Percentiles rank a stretch among this genome's conserved stretches.
Evolutionary conservation across 2,113 vertebrate species (phyloP).

Genomic region (Turdus rufiventris): DNA sequence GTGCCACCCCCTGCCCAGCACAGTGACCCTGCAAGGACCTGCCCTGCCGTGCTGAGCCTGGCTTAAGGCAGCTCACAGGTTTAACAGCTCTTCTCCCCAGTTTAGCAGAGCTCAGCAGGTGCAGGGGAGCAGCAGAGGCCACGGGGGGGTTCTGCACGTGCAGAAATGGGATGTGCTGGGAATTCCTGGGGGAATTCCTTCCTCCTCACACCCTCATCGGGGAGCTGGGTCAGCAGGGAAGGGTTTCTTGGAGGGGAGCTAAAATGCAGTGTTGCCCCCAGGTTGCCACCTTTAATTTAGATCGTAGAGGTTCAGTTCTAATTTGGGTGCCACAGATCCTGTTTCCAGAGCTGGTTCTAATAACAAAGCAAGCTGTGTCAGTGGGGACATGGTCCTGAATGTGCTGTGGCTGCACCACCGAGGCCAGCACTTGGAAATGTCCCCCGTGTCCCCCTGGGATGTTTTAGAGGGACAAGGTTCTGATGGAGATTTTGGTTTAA

Average conservation of each 20-base stretch:
- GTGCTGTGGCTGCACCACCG: background rate
- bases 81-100: fast-evolving
- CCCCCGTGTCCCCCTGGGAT: background rate
- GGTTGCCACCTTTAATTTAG: background rate
- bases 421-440: background rate
- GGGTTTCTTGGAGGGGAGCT: background rate
- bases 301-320: background rate
- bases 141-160: fast-evolving
- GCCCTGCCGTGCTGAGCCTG: fast-evolving
- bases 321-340: background rate
- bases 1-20: background rate
- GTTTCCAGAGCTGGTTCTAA: background rate
- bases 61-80: fast-evolving
- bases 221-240: fast-evolving
- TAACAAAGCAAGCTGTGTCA: background rate
- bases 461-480: background rate
- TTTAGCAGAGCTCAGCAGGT: fast-evolving
- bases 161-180: fast-evolving
- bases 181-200: fast-evolving
- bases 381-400: background rate
- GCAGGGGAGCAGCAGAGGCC: background rate
- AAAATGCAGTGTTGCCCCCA: background rate
- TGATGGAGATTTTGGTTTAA: background rate
- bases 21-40: background rate
- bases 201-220: fast-evolving